Percentiles rank a stretch among this genome's conserved stretches.
phyloP scores from a whole-genome alignment of 1,140 invertebrate genomes.

The Drosophila bocqueti region DNA sequence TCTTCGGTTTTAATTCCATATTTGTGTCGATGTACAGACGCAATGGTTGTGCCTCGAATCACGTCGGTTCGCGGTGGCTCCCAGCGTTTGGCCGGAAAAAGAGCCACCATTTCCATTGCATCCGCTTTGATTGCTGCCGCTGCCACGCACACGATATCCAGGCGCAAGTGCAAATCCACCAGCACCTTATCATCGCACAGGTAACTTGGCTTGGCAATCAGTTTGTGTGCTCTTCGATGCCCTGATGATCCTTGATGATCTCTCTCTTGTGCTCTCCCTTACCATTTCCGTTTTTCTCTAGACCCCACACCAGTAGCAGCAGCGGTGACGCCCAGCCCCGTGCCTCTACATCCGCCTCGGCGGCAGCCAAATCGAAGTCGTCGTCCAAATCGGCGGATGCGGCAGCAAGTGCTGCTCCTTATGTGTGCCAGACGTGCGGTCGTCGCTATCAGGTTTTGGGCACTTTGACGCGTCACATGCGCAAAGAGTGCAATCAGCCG shows the following conservation, averaged over 20 bases:
- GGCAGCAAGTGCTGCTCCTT: constrained; percentile 52
- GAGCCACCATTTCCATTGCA: constrained; percentile 21
- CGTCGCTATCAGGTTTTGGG: constrained; percentile 87
- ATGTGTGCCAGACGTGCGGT: constrained; percentile 86
- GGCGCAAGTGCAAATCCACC: constrained; percentile 59
- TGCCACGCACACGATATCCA: constrained; percentile 48
- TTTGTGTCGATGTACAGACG: constrained; percentile 14
- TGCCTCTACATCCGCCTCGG: constrained; percentile 6
- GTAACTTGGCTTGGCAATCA: constrained; percentile 52
- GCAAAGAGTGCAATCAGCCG: constrained; percentile 86
- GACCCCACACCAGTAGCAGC: constrained; percentile 26
- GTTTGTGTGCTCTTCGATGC: constrained; percentile 1
- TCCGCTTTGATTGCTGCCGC: constrained; percentile 5
- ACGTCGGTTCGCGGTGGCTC: constrained; percentile 47
- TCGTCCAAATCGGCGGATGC: constrained; percentile 19
- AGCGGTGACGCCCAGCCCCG: not conserved
- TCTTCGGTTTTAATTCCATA: not conserved
- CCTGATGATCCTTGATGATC: constrained; percentile 6
- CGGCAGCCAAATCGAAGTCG: constrained; percentile 11
- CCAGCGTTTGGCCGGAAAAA: constrained; percentile 63
- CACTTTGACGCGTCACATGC: constrained; percentile 86
- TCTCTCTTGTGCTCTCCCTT: constrained; percentile 10
- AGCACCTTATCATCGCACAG: constrained; percentile 45
- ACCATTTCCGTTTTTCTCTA: constrained; percentile 27
- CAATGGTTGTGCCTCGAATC: constrained; percentile 49